phyloP scores from a whole-genome alignment of 2,113 vertebrate species.

The Nyctibius bracteatus region DNA sequence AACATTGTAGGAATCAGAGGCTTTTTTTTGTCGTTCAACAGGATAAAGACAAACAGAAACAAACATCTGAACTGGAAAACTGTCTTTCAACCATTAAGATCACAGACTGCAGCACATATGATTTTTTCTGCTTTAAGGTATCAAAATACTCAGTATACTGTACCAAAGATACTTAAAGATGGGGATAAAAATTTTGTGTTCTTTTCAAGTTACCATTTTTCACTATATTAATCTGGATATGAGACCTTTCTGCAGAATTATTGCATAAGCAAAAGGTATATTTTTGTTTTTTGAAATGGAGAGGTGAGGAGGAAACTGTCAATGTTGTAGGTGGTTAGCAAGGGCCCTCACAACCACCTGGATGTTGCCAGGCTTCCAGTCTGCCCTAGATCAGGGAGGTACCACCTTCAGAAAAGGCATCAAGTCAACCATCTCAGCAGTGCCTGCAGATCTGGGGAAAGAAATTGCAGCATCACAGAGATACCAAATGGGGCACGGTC shows the following conservation, averaged over 20 bases:
- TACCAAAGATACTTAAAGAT: background rate
- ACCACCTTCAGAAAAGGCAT: background rate
- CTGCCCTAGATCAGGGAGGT: background rate
- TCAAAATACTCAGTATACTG: background rate
- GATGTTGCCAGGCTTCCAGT: background rate
- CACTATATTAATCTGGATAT: background rate
- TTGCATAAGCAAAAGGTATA: background rate
- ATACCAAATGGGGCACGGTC: background rate
- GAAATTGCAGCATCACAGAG: background rate
- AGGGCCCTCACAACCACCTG: background rate
- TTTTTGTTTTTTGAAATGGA: background rate
- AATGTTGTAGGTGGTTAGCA: background rate
- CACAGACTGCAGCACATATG: conserved; percentile 68
- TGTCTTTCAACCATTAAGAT: conserved; percentile 77
- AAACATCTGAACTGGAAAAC: conserved; percentile 78
- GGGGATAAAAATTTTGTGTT: background rate
- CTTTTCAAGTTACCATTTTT: background rate
- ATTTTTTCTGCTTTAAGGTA: conserved; percentile 85
- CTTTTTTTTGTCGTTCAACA: conserved; percentile 44
- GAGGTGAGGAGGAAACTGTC: background rate
- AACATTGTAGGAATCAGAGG: background rate
- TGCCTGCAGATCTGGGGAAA: background rate
- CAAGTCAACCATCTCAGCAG: background rate
- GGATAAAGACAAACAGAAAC: conserved; percentile 83
- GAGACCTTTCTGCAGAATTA: background rate